phyloP scores from a whole-genome alignment of 1,140 invertebrate genomes.

The Neodiprion pinetum region DNA sequence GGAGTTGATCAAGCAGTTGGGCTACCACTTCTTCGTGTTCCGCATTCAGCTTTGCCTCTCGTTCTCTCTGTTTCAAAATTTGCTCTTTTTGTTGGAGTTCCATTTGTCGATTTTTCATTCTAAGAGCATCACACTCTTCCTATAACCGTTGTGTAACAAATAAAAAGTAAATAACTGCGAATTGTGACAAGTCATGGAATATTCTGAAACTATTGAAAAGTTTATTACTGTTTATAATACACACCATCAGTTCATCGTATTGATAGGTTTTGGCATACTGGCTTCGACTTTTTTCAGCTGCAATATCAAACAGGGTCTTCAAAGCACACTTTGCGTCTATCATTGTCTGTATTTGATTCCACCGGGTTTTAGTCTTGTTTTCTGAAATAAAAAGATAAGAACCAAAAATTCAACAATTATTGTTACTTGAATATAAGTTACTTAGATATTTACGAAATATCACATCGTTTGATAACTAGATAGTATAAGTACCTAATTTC shows the following conservation, averaged over 20 bases:
- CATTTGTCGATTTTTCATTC: constrained; percentile 42
- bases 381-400: constrained; percentile 54
- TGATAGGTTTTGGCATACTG: constrained; percentile 49
- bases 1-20: constrained; percentile 45
- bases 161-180: not conserved
- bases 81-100: constrained; percentile 31
- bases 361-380: constrained; percentile 66
- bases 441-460: constrained; percentile 16
- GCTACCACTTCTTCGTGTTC: constrained; percentile 62
- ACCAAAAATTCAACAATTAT: constrained; percentile 11
- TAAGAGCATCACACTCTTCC: constrained; percentile 54
- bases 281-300: constrained; percentile 62
- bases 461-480: no score
- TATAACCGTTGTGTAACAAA: constrained; percentile 29
- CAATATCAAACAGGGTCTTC: constrained; percentile 66
- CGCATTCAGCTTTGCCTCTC: constrained; percentile 47
- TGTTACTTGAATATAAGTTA: constrained; percentile 16
- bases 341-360: constrained; percentile 71
- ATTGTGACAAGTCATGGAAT: not conserved
- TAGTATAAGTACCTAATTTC: no score
- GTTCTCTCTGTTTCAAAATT: constrained; percentile 37
- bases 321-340: constrained; percentile 70
- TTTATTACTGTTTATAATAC: constrained; percentile 10
- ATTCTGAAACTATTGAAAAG: no score
- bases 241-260: constrained; percentile 63